Evolutionary conservation across 2,888 invertebrate genomes (phyloP).

Genomic region (Latrodectus hesperus): DNA sequence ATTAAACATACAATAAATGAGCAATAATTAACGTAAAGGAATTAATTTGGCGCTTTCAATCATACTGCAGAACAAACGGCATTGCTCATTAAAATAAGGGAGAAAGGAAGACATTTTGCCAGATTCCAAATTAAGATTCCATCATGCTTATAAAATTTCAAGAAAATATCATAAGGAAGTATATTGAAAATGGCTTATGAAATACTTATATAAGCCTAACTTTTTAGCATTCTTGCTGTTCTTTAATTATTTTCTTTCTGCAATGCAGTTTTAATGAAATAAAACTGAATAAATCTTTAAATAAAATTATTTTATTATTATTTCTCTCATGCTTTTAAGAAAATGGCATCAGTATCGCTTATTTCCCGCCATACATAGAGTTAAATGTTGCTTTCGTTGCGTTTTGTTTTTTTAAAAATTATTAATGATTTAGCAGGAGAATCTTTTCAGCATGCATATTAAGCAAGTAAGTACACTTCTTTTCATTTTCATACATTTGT

Average conservation of each 20-base stretch:
- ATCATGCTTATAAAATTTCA: no score
- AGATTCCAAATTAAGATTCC: no score
- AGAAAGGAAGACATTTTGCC: no score
- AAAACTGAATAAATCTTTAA: conserved; percentile 3
- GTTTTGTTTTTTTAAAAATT: conserved; percentile 49
- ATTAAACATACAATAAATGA: no score
- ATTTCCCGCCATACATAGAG: conserved; percentile 66
- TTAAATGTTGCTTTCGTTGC: conserved; percentile 66
- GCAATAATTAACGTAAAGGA: no score
- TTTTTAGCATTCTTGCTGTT: neutral
- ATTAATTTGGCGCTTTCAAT: no score
- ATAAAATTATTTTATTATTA: no score
- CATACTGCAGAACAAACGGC: no score
- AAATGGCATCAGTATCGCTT: conserved; percentile 58
- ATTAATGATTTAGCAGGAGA: conserved; percentile 62
- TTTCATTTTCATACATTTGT: neutral
- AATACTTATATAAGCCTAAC: no score
- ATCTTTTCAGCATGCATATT: conserved; percentile 53
- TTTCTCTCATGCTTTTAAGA: conserved; percentile 15
- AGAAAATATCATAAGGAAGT: no score
- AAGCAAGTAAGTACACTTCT: conserved; percentile 41
- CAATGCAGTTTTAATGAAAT: neutral
- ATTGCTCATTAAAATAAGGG: no score
- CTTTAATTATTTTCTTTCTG: neutral
- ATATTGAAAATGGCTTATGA: neutral